phyloP scores from a whole-genome alignment of 2,797 vertebrate genomes.

The Rhabdophis nuchalis region DNA sequence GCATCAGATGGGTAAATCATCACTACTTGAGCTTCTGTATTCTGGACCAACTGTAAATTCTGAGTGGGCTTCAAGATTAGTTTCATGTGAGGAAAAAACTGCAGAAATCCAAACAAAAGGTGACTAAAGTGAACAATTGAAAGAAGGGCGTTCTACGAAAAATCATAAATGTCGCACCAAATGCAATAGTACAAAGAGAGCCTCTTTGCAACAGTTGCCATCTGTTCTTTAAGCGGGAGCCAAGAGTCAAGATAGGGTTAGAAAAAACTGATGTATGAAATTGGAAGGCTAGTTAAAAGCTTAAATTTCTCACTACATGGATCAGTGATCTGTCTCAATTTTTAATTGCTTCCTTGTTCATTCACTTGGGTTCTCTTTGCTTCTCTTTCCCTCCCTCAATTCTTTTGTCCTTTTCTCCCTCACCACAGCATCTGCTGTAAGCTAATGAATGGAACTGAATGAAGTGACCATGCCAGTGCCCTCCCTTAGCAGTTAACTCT shows the following conservation, averaged over 20 bases:
- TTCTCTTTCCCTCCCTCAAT: neutral
- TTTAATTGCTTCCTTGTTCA: neutral
- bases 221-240: neutral
- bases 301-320: neutral
- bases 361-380: neutral
- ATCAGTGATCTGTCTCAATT: neutral
- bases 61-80: neutral
- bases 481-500: neutral
- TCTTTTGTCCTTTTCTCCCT: neutral
- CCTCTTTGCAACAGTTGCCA: neutral
- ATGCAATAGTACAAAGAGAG: neutral
- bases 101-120: neutral
- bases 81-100: neutral
- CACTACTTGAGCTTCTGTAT: neutral
- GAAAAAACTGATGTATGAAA: neutral
- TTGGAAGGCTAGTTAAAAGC: neutral
- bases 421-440: neutral
- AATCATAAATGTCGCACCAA: neutral
- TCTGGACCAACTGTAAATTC: neutral
- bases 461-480: neutral
- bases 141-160: neutral
- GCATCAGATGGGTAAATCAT: neutral
- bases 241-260: neutral
- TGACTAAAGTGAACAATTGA: neutral
- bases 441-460: neutral